Conservation (phyloP, 1,140 invertebrate species). For the Xylocopa sonorina region DNA sequence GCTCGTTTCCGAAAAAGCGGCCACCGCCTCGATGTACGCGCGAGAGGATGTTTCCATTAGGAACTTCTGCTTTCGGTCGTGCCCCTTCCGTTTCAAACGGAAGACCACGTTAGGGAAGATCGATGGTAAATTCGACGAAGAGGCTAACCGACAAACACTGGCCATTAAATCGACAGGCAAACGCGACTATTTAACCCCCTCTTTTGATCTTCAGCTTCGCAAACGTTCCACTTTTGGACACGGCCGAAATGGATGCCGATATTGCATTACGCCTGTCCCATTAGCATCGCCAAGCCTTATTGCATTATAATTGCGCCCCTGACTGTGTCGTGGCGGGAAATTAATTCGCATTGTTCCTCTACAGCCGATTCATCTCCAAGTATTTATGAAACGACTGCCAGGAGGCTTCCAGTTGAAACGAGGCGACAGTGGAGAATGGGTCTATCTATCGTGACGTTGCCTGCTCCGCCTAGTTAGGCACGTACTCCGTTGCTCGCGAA, state of each 20-base stretch:
- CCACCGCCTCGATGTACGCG: background rate
- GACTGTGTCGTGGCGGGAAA: slow-evolving; percentile 6
- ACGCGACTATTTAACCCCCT: background rate
- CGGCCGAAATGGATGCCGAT: background rate
- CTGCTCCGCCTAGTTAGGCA: no score
- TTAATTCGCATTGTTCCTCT: slow-evolving; percentile 1
- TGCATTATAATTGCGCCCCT: slow-evolving; percentile 34
- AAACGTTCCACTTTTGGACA: background rate
- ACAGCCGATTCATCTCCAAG: background rate
- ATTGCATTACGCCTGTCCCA: slow-evolving; percentile 17
- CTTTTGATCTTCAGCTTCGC: slow-evolving; percentile 18
- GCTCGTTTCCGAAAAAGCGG: slow-evolving; percentile 9
- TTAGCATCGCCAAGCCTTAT: slow-evolving; percentile 25
- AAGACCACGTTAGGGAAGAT: background rate
- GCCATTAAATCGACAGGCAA: background rate
- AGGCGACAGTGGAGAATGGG: no score
- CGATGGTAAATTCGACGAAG: background rate
- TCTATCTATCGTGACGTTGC: no score
- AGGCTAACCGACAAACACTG: background rate
- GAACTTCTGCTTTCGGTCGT: background rate
- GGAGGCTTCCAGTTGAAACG: no score
- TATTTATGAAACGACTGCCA: no score
- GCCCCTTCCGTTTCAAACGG: background rate
- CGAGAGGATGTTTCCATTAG: slow-evolving; percentile 1
- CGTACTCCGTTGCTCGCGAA: slow-evolving; percentile 6